Conservation (phyloP, 2,888 invertebrate species). For the Microplitis manilae region DNA sequence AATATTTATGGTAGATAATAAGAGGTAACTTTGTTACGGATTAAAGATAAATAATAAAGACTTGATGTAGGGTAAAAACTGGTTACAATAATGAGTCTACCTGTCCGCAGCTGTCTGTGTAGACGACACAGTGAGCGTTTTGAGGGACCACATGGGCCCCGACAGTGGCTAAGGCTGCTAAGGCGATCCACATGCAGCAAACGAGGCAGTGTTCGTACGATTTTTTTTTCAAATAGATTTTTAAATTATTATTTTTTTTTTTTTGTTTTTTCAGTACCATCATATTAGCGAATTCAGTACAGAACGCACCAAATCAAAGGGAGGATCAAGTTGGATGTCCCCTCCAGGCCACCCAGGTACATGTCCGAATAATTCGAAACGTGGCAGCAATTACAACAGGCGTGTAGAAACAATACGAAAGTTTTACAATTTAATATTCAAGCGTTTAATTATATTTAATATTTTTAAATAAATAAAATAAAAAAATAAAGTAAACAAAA, state of each 20-base stretch:
- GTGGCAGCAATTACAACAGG: constrained; percentile 52
- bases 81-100: constrained; percentile 77
- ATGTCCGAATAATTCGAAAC: constrained; percentile 63
- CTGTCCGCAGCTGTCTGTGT: constrained; percentile 97
- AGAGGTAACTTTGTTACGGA: constrained; percentile 35
- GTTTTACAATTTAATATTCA: constrained; percentile 58
- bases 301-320: constrained; percentile 69
- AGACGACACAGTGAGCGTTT: constrained; percentile 94
- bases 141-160: constrained; percentile 81
- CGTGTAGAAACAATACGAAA: constrained; percentile 50
- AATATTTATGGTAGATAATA: constrained; percentile 13
- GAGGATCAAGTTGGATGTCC: constrained; percentile 66
- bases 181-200: constrained; percentile 76
- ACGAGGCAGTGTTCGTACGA: constrained; percentile 72
- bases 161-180: constrained; percentile 76
- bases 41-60: constrained; percentile 60
- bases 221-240: constrained; percentile 61
- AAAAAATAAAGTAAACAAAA: constrained; percentile 25
- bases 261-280: constrained; percentile 61
- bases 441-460: constrained; percentile 50
- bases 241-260: constrained; percentile 52
- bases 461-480: constrained; percentile 19
- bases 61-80: constrained; percentile 69
- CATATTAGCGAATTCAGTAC: constrained; percentile 67
- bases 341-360: constrained; percentile 70